These are phyloP conservation scores for Mallotus villosus DNA, from an alignment of 2,797 vertebrate genomes.

Conservation along the genomic window DNA sequence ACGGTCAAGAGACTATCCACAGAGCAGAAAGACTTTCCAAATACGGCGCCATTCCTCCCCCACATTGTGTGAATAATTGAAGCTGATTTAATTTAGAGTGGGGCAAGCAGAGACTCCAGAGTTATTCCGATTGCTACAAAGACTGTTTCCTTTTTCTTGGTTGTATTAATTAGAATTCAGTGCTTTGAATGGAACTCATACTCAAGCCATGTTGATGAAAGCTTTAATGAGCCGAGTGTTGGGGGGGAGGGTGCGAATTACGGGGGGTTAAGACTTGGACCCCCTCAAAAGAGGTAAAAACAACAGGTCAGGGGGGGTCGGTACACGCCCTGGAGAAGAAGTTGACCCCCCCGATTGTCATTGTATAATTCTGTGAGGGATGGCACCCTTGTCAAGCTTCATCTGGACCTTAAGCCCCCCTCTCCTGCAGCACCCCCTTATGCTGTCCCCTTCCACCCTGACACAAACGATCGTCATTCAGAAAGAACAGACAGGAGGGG, in stretches of 20 bases:
- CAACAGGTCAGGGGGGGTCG: no score
- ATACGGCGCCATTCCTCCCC: constrained; percentile 11
- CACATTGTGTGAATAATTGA: constrained; percentile 38
- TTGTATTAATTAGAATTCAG: constrained; percentile 19
- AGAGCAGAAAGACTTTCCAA: constrained; percentile 15
- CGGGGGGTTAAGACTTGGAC: no score
- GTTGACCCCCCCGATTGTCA: no score
- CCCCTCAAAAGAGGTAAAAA: no score
- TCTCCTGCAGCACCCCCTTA: background rate
- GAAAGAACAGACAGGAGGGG: background rate
- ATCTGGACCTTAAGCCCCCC: constrained; percentile 1
- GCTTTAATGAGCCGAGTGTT: constrained; percentile 9
- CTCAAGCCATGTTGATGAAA: constrained; percentile 17
- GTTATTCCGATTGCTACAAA: constrained; percentile 10
- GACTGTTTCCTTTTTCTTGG: background rate
- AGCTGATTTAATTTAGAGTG: constrained; percentile 30
- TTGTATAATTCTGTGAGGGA: no score
- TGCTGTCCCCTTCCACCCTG: background rate
- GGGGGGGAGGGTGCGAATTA: background rate
- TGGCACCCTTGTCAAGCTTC: background rate
- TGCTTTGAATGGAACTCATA: constrained; percentile 5
- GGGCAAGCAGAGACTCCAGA: constrained; percentile 1
- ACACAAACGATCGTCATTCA: background rate
- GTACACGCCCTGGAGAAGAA: no score
- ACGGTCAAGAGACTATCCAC: background rate